A percentile compares a stretch with the other conserved stretches of the same genome.
phyloP scores from a whole-genome alignment of 2,888 invertebrate genomes.

The Xestia xanthographa region DNA sequence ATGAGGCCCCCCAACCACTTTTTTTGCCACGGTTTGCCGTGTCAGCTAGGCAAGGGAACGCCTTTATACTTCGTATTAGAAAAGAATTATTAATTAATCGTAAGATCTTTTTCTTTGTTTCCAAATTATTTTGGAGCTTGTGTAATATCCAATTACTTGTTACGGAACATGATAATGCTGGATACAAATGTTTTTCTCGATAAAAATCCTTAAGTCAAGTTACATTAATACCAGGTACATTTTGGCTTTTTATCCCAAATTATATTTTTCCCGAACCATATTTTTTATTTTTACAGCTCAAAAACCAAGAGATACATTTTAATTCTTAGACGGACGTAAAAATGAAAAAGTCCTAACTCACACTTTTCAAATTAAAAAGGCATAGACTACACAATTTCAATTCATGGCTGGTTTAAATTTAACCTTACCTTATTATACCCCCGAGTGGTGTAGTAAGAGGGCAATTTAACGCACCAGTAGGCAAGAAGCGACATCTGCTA shows the following conservation, averaged over 20 bases:
- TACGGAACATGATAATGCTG: constrained; percentile 22
- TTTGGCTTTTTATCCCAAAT: not conserved
- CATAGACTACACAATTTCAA: constrained; percentile 25
- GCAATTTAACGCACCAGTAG: constrained; percentile 89
- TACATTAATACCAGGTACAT: not conserved
- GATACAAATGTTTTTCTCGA: not conserved
- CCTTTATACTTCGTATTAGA: constrained; percentile 74
- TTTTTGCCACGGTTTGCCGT: constrained; percentile 81
- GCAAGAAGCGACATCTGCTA: constrained; percentile 88
- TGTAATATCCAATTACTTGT: constrained; percentile 55
- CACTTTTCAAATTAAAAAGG: not conserved
- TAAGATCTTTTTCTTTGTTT: constrained; percentile 61
- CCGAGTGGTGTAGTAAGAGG: constrained; percentile 78
- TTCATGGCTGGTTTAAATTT: constrained; percentile 70
- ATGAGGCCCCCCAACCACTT: constrained; percentile 84
- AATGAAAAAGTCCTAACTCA: not conserved
- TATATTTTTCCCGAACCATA: not conserved
- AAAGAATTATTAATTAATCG: constrained; percentile 73
- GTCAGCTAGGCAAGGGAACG: constrained; percentile 79
- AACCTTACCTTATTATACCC: constrained; percentile 82
- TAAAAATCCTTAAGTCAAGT: not conserved
- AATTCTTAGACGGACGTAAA: not conserved
- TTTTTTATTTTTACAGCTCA: not conserved
- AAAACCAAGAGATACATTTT: not conserved
- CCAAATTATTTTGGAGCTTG: constrained; percentile 45